Conservation (phyloP, 2,888 invertebrate species). For the Apamea sordens region DNA sequence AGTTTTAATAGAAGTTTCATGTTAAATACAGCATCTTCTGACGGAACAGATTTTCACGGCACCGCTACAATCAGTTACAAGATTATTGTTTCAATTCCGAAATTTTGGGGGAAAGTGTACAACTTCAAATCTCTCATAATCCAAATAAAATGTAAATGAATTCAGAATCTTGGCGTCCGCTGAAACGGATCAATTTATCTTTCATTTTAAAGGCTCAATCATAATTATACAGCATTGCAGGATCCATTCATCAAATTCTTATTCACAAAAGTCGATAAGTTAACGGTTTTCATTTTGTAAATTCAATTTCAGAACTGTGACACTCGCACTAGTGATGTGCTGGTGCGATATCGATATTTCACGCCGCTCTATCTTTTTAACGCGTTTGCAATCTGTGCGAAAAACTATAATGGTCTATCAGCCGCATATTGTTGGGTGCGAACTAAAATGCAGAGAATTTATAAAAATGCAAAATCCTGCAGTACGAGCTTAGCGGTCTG, state of each 20-base stretch:
- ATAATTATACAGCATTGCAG: constrained; percentile 77
- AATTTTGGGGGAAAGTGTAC: constrained; percentile 19
- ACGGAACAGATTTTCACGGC: constrained; percentile 4
- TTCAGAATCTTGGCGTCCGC: constrained; percentile 53
- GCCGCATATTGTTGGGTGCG: constrained; percentile 41
- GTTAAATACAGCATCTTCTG: neutral
- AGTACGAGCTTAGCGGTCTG: constrained; percentile 32
- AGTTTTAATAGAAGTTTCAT: neutral
- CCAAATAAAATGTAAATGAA: constrained; percentile 61
- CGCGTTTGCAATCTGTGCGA: constrained; percentile 52
- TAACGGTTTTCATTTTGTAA: constrained; percentile 85
- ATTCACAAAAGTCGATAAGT: constrained; percentile 85
- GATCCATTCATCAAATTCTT: constrained; percentile 84
- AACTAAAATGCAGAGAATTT: constrained; percentile 44
- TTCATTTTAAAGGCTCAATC: constrained; percentile 62
- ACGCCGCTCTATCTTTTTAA: constrained; percentile 51
- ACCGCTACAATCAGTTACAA: constrained; percentile 25
- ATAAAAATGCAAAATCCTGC: constrained; percentile 45
- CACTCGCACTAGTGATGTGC: constrained; percentile 72
- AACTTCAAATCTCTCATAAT: constrained; percentile 43
- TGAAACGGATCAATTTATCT: constrained; percentile 66
- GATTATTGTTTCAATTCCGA: constrained; percentile 28
- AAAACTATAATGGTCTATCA: constrained; percentile 49
- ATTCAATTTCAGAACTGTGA: constrained; percentile 83
- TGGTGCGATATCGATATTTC: constrained; percentile 57